phyloP scores from a whole-genome alignment of 35 echinoderm and acorn worm genomes.

The Ophioderma brevispina region DNA sequence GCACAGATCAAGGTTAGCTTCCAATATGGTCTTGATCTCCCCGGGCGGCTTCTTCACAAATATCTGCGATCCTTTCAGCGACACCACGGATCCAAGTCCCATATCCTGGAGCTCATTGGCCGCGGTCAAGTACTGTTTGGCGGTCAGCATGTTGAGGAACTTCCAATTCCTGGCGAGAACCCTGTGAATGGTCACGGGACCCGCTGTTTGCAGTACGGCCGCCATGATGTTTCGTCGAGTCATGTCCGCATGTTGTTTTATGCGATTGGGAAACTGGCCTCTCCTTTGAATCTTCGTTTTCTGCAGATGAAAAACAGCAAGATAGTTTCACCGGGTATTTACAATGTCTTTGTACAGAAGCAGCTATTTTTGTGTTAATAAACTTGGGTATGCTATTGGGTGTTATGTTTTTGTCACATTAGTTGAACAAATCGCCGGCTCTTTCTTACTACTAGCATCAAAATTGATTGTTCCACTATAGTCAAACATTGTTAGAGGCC shows the following conservation, averaged over 20 bases:
- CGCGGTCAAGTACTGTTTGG: neutral
- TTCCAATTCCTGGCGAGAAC: neutral
- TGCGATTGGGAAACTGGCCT: neutral
- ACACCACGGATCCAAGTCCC: neutral
- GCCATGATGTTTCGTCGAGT: neutral
- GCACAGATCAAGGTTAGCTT: neutral
- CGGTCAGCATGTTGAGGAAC: conserved; percentile 1
- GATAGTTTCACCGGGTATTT: too few relatives aligned
- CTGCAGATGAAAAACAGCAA: neutral
- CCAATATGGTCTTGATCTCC: neutral
- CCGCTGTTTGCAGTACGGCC: neutral
- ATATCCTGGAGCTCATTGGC: neutral
- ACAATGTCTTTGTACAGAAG: too few relatives aligned
- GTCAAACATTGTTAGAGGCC: too few relatives aligned
- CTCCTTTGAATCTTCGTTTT: neutral
- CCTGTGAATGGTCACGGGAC: neutral
- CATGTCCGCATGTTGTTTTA: neutral
- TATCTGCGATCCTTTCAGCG: neutral
- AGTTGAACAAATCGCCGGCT: too few relatives aligned
- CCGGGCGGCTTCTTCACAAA: neutral
- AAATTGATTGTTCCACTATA: too few relatives aligned
- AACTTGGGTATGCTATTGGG: too few relatives aligned
- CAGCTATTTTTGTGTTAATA: too few relatives aligned
- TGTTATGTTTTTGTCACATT: too few relatives aligned
- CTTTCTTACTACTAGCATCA: too few relatives aligned